These are phyloP conservation scores for Drosophila eohydei DNA, from an alignment of 2,888 invertebrate genomes.

Conservation along the genomic window DNA sequence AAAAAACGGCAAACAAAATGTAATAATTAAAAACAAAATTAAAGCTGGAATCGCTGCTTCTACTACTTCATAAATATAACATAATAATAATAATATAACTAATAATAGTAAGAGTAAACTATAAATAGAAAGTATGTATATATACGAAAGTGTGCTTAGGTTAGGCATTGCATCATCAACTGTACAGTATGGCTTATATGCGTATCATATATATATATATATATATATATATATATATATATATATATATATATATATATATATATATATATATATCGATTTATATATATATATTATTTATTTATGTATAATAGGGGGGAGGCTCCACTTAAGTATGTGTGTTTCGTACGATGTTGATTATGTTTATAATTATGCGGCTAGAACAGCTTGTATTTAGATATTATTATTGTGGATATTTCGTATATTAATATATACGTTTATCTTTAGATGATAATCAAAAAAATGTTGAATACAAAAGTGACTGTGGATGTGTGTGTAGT, in stretches of 20 bases:
- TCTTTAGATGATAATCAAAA: conserved; percentile 62
- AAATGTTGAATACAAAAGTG: conserved; percentile 64
- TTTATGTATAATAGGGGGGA: conserved; percentile 48
- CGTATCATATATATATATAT: conserved; percentile 38
- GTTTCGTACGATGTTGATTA: conserved; percentile 60
- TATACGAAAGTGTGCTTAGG: conserved; percentile 69
- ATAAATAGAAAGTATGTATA: conserved; percentile 36
- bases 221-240: conserved; percentile 13
- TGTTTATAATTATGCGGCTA: conserved; percentile 68
- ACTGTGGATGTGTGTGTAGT: conserved; percentile 50
- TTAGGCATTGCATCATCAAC: conserved; percentile 75
- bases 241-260: conserved; percentile 34
- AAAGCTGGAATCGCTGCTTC: conserved; percentile 76
- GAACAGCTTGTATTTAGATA: conserved; percentile 53
- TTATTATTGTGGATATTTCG: conserved; percentile 40
- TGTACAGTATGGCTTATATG: conserved; percentile 74
- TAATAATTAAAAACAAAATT: conserved; percentile 66
- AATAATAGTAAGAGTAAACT: conserved; percentile 43
- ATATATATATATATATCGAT: conserved; percentile 17
- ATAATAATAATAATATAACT: conserved; percentile 25
- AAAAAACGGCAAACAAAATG: conserved; percentile 65
- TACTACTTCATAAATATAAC: conserved; percentile 52
- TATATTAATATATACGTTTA: conserved; percentile 41
- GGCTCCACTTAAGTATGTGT: conserved; percentile 37
- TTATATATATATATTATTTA: conserved; percentile 31